Conservation (phyloP, 2,113 vertebrate species). For the Pterocles gutturalis region DNA sequence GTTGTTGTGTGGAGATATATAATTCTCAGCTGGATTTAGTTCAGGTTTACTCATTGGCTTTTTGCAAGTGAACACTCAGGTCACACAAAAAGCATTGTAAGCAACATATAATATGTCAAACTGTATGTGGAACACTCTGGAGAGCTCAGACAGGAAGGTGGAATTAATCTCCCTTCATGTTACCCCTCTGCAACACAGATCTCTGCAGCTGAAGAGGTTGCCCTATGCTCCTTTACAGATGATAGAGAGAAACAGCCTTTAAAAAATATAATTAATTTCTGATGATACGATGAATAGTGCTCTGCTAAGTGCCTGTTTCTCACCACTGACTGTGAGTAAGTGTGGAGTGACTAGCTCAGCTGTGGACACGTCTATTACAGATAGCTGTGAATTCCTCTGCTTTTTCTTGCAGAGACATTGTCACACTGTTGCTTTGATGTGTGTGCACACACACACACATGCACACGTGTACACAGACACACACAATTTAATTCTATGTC, state of each 20-base stretch:
- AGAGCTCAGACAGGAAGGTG: neutral
- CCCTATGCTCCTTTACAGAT: neutral
- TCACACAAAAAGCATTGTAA: neutral
- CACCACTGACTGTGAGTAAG: neutral
- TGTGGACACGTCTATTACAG: neutral
- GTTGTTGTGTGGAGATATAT: neutral
- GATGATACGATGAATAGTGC: neutral
- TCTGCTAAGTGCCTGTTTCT: neutral
- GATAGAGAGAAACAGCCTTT: neutral
- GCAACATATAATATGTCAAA: neutral
- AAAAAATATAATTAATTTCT: neutral
- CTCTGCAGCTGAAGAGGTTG: neutral
- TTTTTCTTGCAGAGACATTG: neutral
- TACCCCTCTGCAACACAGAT: neutral
- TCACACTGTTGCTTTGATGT: neutral
- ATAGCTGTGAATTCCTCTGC: neutral
- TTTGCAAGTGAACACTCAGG: neutral
- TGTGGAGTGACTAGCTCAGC: neutral
- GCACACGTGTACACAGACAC: neutral
- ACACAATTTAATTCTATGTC: neutral
- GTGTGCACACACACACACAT: neutral
- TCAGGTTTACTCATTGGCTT: neutral
- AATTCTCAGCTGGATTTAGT: neutral
- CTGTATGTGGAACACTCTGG: neutral
- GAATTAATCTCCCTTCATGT: neutral